Percentiles rank a stretch among this genome's conserved stretches.
Conservation (phyloP, 92 coral and sea anemone species). For the Parazoanthus atlanticus region DNA sequence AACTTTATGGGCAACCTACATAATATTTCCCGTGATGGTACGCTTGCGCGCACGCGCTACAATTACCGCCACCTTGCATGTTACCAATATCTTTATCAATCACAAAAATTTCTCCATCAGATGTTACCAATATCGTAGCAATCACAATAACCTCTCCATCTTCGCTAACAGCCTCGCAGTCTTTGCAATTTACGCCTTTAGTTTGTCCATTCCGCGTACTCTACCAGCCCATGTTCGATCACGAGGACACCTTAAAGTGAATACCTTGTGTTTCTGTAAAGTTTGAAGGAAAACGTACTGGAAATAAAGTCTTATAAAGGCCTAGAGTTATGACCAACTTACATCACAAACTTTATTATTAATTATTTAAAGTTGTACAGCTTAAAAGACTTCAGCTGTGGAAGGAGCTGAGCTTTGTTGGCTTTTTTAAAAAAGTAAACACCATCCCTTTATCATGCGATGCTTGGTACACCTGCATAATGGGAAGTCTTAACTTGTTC, state of each 20-base stretch:
- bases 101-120: neutral
- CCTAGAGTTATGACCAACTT: neutral
- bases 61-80: neutral
- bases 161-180: neutral
- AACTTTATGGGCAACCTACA: neutral
- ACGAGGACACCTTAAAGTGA: too few species aligned
- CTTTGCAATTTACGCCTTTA: too few species aligned
- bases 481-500: neutral
- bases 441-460: neutral
- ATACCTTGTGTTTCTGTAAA: conserved; percentile 1
- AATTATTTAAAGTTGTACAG: too few species aligned
- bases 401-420: neutral
- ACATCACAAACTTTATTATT: neutral
- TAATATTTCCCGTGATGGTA: conserved; percentile 1
- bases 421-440: too few species aligned
- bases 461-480: neutral
- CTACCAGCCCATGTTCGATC: too few species aligned
- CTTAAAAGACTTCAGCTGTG: neutral
- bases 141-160: neutral
- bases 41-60: conserved; percentile 23
- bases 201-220: too few species aligned
- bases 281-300: neutral
- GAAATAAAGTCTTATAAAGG: neutral
- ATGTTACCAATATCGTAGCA: neutral
- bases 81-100: neutral